These are phyloP conservation scores for Calcarius ornatus DNA, from an alignment of 2,113 vertebrate species.

Conservation along the genomic window DNA sequence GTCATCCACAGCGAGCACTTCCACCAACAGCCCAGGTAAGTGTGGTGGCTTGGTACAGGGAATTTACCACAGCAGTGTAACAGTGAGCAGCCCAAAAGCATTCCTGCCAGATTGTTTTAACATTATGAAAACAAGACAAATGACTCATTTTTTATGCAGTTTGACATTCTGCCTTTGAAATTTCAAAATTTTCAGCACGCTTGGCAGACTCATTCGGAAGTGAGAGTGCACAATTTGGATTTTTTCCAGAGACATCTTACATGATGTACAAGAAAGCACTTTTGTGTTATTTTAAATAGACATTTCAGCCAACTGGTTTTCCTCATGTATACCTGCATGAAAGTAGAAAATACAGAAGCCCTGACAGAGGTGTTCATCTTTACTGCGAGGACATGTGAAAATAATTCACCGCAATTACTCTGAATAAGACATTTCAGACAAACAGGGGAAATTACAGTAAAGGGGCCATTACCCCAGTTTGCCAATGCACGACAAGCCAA, in stretches of 20 bases:
- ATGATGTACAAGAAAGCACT: not conserved
- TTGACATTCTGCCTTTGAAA: not conserved
- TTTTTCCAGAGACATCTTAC: not conserved
- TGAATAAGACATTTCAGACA: not conserved
- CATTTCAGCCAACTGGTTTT: not conserved
- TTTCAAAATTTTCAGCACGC: not conserved
- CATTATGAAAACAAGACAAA: not conserved
- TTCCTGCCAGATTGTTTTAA: not conserved
- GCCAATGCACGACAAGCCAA: not conserved
- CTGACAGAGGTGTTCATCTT: not conserved
- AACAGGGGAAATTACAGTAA: not conserved
- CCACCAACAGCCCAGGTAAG: accelerated
- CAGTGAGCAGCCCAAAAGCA: not conserved
- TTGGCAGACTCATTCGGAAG: not conserved
- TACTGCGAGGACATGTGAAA: not conserved
- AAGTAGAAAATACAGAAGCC: not conserved
- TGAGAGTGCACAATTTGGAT: not conserved
- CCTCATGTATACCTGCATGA: not conserved
- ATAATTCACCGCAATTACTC: not conserved
- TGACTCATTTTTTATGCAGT: not conserved
- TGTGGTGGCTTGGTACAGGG: not conserved
- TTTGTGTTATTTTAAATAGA: not conserved
- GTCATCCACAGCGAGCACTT: accelerated
- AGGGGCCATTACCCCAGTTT: not conserved
- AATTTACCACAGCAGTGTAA: not conserved